These are phyloP conservation scores for Apus apus DNA, from an alignment of 2,113 vertebrate species.

Conservation along the genomic window DNA sequence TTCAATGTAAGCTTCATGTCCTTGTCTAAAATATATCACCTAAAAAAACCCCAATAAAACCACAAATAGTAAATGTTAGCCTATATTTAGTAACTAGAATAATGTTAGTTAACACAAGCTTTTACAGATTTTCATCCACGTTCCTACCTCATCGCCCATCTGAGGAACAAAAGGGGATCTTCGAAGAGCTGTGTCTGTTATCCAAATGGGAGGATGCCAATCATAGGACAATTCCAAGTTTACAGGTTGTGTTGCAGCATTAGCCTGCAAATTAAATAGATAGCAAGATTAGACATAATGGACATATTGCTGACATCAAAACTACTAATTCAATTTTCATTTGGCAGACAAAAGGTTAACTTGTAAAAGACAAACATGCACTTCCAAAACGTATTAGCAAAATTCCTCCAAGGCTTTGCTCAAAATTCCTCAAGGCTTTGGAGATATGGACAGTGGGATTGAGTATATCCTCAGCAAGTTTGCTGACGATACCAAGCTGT, in stretches of 20 bases:
- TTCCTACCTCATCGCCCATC: conserved; percentile 94
- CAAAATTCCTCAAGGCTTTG: too few species aligned
- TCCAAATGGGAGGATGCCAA: conserved; percentile 91
- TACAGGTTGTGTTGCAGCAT: conserved; percentile 74
- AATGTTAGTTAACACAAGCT: not conserved
- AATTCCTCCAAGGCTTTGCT: not conserved
- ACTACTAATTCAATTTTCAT: not conserved
- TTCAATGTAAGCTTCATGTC: conserved; percentile 95
- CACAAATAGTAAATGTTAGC: not conserved
- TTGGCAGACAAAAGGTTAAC: not conserved
- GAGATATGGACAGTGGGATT: too few species aligned
- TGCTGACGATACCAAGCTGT: too few species aligned
- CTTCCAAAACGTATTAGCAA: not conserved
- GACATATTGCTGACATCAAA: not conserved
- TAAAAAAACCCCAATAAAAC: conserved; percentile 38
- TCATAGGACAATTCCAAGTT: conserved; percentile 84
- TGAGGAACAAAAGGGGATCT: conserved; percentile 97
- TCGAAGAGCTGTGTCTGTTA: conserved; percentile 91
- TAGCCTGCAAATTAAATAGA: conserved; percentile 58
- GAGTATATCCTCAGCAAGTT: too few species aligned
- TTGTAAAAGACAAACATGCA: not conserved
- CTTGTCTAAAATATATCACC: conserved; percentile 98
- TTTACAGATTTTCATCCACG: not conserved
- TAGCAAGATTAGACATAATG: not conserved
- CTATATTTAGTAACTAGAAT: not conserved